These are phyloP conservation scores for Gymnorhina tibicen DNA, from an alignment of 2,113 vertebrate species.

Conservation along the genomic window DNA sequence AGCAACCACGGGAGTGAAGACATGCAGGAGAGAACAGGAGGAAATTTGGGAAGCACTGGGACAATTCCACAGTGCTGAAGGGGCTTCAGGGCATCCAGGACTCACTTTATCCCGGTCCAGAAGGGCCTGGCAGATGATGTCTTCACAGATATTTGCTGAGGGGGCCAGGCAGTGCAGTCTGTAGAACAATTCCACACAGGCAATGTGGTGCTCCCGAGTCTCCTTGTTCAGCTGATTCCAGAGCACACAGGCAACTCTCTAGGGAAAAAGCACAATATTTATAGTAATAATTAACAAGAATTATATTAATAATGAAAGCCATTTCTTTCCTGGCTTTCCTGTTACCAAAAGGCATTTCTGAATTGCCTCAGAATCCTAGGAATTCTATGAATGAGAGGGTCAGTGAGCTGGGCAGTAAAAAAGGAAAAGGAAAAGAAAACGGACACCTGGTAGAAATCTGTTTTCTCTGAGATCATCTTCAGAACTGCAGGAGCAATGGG, in stretches of 20 bases:
- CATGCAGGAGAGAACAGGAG: neutral
- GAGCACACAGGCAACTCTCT: constrained; percentile 88
- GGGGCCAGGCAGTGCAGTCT: constrained; percentile 94
- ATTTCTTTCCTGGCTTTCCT: neutral
- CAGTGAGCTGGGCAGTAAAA: neutral
- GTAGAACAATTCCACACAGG: constrained; percentile 93
- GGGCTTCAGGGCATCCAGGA: neutral
- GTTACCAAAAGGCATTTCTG: neutral
- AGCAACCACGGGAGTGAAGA: neutral
- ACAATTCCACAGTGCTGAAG: neutral
- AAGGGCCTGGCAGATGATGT: constrained; percentile 92
- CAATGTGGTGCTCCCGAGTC: constrained; percentile 86
- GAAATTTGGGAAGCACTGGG: neutral
- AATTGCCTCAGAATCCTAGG: neutral
- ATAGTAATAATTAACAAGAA: neutral
- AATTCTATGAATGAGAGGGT: neutral
- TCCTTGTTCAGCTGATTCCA: constrained; percentile 93
- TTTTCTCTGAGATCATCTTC: constrained; percentile 82
- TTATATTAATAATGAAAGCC: neutral
- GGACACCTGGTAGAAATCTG: constrained; percentile 91
- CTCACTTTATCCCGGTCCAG: constrained; percentile 86
- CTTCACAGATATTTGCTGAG: constrained; percentile 88
- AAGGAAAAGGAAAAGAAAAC: neutral
- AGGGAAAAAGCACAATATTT: neutral
- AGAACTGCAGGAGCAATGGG: constrained; percentile 83